These are phyloP conservation scores for Damaliscus lunatus DNA, from an alignment of 2,113 vertebrate species.

Conservation along the genomic window DNA sequence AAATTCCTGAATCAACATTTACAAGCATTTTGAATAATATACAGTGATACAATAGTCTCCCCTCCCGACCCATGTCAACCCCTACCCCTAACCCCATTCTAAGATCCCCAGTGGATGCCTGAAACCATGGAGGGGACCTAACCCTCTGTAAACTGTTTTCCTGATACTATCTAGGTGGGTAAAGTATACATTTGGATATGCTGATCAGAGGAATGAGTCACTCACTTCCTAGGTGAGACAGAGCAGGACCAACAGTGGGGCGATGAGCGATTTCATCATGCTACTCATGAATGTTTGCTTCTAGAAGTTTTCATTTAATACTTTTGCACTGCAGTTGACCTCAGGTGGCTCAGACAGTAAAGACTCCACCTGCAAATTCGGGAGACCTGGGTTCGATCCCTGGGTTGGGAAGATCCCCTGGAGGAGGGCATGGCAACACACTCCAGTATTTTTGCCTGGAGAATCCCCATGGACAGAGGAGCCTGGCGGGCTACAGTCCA, in stretches of 20 bases:
- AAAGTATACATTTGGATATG: neutral
- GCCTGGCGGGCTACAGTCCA: too few species aligned
- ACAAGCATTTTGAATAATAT: conserved; percentile 5
- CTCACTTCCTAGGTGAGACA: neutral
- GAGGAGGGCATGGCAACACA: too few species aligned
- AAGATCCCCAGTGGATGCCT: neutral
- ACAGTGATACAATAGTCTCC: neutral
- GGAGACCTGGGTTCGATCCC: neutral
- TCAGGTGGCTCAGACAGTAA: neutral
- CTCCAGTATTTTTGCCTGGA: too few species aligned
- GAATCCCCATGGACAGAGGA: too few species aligned
- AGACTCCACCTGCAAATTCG: neutral
- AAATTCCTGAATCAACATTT: neutral
- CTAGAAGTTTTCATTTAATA: neutral
- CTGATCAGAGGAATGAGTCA: neutral
- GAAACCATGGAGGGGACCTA: neutral
- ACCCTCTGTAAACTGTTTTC: neutral
- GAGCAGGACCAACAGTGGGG: neutral
- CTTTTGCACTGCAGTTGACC: neutral
- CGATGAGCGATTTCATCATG: neutral
- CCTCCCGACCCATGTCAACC: neutral
- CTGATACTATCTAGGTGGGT: neutral
- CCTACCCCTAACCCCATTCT: neutral
- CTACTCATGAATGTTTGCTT: neutral
- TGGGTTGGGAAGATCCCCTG: neutral